phyloP scores from a whole-genome alignment of 2,113 vertebrate species.

The Xerus inauris region DNA sequence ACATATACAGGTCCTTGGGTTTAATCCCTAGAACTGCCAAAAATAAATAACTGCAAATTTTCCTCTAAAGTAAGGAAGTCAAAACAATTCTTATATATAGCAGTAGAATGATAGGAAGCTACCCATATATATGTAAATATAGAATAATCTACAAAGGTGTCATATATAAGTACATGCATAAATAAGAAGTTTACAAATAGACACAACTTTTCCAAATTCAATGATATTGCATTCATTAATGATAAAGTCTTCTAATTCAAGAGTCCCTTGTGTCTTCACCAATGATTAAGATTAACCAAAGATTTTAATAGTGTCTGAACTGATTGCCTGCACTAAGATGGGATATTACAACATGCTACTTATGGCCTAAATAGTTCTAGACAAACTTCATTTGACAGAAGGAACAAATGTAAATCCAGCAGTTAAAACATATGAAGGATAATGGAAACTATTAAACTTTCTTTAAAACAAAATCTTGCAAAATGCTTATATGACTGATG shows the following conservation, averaged over 20 bases:
- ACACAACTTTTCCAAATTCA: neutral
- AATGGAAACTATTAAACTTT: neutral
- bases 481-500: neutral
- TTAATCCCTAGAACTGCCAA: too few species aligned
- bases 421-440: neutral
- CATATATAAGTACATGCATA: neutral
- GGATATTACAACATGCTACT: neutral
- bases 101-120: neutral
- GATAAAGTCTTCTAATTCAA: neutral
- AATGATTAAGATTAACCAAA: neutral
- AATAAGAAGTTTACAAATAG: neutral
- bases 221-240: neutral
- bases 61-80: neutral
- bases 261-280: neutral
- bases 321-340: neutral
- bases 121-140: too few species aligned
- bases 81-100: too few species aligned
- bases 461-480: neutral
- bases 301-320: neutral
- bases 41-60: neutral
- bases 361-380: neutral
- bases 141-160: neutral
- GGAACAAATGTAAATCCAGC: neutral
- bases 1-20: too few species aligned
- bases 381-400: neutral